Percentiles rank a stretch among this genome's conserved stretches.
Conservation (phyloP, 2,888 invertebrate species). For the Nephrotoma appendiculata region DNA sequence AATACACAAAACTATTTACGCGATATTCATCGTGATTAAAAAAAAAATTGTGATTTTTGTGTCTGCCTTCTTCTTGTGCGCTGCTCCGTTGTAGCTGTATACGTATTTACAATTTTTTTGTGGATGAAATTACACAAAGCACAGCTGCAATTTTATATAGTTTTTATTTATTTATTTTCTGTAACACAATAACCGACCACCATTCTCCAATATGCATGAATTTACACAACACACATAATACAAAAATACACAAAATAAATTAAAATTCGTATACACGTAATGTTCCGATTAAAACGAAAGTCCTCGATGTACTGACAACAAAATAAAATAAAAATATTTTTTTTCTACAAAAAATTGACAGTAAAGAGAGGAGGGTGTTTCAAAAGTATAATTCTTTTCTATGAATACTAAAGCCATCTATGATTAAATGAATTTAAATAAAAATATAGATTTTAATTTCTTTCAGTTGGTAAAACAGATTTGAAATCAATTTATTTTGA, state of each 20-base stretch:
- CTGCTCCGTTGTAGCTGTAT: not conserved
- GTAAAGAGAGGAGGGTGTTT: not conserved
- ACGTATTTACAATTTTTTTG: not conserved
- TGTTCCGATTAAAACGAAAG: not conserved
- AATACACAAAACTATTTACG: not conserved
- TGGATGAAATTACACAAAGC: not conserved
- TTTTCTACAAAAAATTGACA: not conserved
- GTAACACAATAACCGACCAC: not conserved
- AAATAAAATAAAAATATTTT: not conserved
- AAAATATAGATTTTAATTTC: not conserved
- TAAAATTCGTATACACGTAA: not conserved
- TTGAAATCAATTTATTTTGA: too few relatives aligned
- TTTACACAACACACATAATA: not conserved
- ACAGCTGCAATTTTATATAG: not conserved
- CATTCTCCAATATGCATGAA: not conserved
- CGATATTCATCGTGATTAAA: not conserved
- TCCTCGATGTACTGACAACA: not conserved
- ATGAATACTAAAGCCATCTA: not conserved
- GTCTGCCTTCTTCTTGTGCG: not conserved
- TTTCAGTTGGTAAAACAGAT: not conserved
- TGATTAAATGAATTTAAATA: not conserved
- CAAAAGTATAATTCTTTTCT: not conserved
- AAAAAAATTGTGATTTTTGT: not conserved
- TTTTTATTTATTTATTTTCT: not conserved
- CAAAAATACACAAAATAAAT: not conserved